Evolutionary conservation across 2,888 invertebrate species (phyloP), one percentile per base, ranked within the genome.

Genomic region (Lasioglossum zephyrum): DNA sequence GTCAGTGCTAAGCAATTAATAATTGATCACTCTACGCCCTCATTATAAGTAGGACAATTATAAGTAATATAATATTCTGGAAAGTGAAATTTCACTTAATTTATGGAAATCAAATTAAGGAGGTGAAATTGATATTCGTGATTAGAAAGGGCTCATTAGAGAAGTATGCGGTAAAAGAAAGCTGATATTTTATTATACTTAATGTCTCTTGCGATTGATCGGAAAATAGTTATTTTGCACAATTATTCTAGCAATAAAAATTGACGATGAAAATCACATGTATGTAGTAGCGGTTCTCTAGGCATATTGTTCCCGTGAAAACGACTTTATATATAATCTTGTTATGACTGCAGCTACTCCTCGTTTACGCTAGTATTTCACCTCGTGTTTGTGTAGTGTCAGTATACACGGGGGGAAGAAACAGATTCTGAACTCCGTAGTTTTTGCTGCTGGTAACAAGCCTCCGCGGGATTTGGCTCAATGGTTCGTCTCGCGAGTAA

Each of bases 401-500:
- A 18, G 18, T 31, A 53, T 22, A 78, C 77, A 49, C 26, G 63
- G 18, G 73, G 73, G 49, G 60, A 36, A 36, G 49, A 74, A 79
- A 31, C 73, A 66, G 63, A 18, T 79, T 66, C 44, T 36, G 36
- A 49, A 39, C 63, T 73, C 22, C 11, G 39, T 36, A 49, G 73
- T 49, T 79, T 63, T 66, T 66, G 49, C 5, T 39, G 31, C 13
- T 73, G 44, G 73, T 63, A 79, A 66, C 60, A 79, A 74, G 73
- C 49, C 47, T 39, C 63, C 8, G n/a, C 36, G 73, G 79, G 66
- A 79, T 79, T 74, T 47, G 18, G 66, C 8, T 26, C 22, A 49
- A 79, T 49, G 39, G 69, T 66, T 69, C 39, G 53, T 77, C 69
- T 69, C 36, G 18, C 26, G 49, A 53, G 70, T 13, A n/a, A 22